Evolutionary conservation across 2,797 vertebrate species (phyloP), one percentile per base, ranked within the genome.

Genomic region (Lepilemur septentrionalis): DNA sequence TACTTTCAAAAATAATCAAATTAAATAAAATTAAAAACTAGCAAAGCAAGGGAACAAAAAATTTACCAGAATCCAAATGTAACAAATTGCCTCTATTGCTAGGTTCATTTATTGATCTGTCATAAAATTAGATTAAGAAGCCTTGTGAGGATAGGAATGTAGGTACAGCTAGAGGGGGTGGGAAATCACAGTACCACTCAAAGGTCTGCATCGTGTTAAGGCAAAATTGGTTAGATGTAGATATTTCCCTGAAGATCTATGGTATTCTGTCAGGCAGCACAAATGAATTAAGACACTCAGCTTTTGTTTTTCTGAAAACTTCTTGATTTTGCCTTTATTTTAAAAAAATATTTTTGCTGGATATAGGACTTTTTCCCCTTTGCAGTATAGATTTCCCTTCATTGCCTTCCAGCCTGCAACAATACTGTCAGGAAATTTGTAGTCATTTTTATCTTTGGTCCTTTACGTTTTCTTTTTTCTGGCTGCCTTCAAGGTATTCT

Each of bases 1-100:
- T 22, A 32, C 50, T 61, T 95, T 85, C 67, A 20, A 88, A 97
- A 94, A 83, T 82, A 90, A 94, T 50, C 43, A 83, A 91, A 63
- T 76, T 38, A 95, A 80, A 81, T 61, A 55, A 75, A 76, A 63
- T 50, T 35, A 78, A 69, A 83, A 76, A 79, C 4, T 38, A 89
- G 59, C 22, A 84, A 95, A 84, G 70, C 5, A 87, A 93, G 43
- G 0, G 35, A 84, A 96, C 20, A 43, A 86, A 92, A 89, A 82
- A 67, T 43, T 75, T 67, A 95, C n/a, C 72, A 89, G 28, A 1
- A 87, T 92, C 50, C 48, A 93, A 95, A 89, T 20, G 18, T 67
- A 89, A 91, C 25, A 52, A 95, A 91, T 25, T 72, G 17, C 3
- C 14, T 88, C 46, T 96, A 83, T 5, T 82, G n/a, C 35, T 91